Conservation (phyloP, 1,140 invertebrate species). For the Colletes gigas region DNA sequence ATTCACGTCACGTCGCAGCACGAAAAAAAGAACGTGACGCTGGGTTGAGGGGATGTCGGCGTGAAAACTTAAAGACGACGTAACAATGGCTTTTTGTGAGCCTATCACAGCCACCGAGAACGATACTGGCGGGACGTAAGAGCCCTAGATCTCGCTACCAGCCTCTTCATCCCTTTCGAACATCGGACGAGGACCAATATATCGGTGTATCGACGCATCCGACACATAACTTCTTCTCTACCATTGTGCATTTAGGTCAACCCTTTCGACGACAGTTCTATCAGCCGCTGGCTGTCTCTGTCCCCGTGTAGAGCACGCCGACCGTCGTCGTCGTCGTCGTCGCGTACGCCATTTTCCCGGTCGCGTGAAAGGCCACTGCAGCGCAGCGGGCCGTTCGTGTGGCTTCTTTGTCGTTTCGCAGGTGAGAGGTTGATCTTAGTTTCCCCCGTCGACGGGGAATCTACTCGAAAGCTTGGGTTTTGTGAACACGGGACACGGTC, state of each 20-base stretch:
- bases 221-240: constrained; percentile 34
- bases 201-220: constrained; percentile 49
- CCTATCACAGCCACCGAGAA: constrained; percentile 35
- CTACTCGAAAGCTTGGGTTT: constrained; percentile 13
- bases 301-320: background rate
- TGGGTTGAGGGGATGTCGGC: background rate
- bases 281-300: background rate
- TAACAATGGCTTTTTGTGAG: constrained; percentile 72
- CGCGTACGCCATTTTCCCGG: constrained; percentile 14
- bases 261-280: constrained; percentile 43
- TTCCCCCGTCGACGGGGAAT: constrained; percentile 16
- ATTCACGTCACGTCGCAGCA: constrained; percentile 49
- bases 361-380: constrained; percentile 35
- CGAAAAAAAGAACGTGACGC: constrained; percentile 13
- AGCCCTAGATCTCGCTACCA: constrained; percentile 52
- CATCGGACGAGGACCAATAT: constrained; percentile 38
- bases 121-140: constrained; percentile 44
- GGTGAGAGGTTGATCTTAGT: constrained; percentile 32
- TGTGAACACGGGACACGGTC: background rate
- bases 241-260: constrained; percentile 63
- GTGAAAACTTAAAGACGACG: constrained; percentile 69
- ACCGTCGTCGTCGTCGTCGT: background rate
- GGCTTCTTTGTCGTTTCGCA: constrained; percentile 27
- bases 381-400: background rate
- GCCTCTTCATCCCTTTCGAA: constrained; percentile 49